phyloP scores from a whole-genome alignment of 2,888 invertebrate species.

The Troilus luridus region DNA sequence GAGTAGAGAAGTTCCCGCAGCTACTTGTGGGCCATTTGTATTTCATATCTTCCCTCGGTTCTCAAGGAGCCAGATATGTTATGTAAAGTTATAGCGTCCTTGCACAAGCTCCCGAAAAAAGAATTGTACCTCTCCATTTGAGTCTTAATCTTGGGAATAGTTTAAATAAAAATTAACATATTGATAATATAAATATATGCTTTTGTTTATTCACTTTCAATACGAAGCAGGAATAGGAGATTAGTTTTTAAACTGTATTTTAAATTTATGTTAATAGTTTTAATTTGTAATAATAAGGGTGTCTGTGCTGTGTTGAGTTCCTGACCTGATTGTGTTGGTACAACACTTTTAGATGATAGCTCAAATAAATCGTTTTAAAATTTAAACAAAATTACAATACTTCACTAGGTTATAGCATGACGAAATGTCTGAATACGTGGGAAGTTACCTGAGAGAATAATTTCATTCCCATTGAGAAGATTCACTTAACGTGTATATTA shows the following conservation, averaged over 20 bases:
- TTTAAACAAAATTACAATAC: no score
- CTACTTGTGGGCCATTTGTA: constrained; percentile 13
- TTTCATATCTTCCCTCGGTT: not conserved
- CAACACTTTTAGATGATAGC: no score
- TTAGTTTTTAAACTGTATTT: no score
- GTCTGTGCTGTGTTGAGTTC: no score
- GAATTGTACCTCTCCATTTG: no score
- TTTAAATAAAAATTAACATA: not conserved
- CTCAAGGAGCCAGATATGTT: not conserved
- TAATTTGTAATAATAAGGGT: no score
- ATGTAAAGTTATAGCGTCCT: not conserved
- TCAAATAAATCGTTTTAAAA: no score
- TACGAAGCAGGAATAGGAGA: no score
- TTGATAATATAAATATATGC: not conserved
- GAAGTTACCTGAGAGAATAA: not conserved
- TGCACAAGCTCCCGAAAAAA: not conserved
- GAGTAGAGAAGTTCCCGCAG: not conserved
- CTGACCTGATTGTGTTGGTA: no score
- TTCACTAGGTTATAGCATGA: no score
- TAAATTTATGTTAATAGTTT: no score
- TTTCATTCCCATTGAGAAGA: not conserved
- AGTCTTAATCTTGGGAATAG: not conserved
- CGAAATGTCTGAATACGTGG: not conserved
- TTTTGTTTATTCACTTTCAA: not conserved
- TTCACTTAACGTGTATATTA: not conserved